Base-by-base conservation (phyloP, 2,113 vertebrate species). In the Zosterops lateralis region DNA sequence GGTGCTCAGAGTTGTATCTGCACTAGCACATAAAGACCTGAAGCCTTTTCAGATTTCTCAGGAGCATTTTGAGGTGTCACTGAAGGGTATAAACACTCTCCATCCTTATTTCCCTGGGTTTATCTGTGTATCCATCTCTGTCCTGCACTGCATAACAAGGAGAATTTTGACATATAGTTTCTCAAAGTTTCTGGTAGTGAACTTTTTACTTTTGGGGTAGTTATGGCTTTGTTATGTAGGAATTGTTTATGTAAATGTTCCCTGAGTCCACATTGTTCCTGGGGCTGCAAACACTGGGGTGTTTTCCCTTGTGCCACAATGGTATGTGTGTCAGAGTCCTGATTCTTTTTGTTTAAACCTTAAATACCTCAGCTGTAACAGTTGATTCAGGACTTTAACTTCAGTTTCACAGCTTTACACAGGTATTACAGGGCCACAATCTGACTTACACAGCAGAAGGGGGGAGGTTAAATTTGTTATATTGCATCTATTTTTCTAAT, bases 301-400 rank as follows among this genome's bases (percentile, higher is more conserved):
- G 0, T 57, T 83, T 79, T 76, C 44, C 38, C 79, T 42, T 22
- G 1, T 34, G 47, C 25, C 2, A 3, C 53, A 18, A 0, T 8
- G 38, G 20, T 25, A 5, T 26, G 45, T 22, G 4, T 22, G 20
- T 66, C 50, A 47, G 74, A 66, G 50, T 57, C 81, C n/a, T 36
- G 40, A 77, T 95, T 53, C 77, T 70, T 91, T 90, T 78, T 84
- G 25, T 56, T 81, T n/a, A 71, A 66, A 74, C 64, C 51, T 65
- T 73, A 60, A 95, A 56, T 42, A 70, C 26, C n/a, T 94, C 47
- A 19, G 70, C 77, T 76, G 20, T 47, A 64, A 73, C 47, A 56
- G 56, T 18, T 29, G 73, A 56, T 73, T 73, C 47, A 40, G 47
- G 45, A 76, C 51, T 44, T 89, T 15, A 24, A 25, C 64, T 79